Base-by-base conservation (phyloP, 2,113 vertebrate genomes). In the Candoia aspera region DNA sequence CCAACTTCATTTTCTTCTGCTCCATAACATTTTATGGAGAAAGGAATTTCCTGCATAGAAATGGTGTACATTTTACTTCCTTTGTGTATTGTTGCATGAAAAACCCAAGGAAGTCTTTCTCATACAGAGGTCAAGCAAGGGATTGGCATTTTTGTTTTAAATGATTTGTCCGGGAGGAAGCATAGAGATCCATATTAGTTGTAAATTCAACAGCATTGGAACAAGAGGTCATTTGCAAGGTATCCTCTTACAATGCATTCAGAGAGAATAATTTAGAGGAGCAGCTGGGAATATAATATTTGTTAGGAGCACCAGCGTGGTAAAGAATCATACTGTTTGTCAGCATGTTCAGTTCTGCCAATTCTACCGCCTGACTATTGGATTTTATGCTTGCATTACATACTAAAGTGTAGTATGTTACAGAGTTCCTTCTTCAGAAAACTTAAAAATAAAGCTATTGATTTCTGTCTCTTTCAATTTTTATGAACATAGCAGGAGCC, bases 1-100 rank as follows among this genome's bases (percentile, higher is more conserved):
- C 26, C n/a, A 6, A 6, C 24, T 46, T 60, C 87, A 79, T 93
- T 95, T 88, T 92, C 62, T 94, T 95, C 96, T 91, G 11, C 93
- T 94, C 90, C 60, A 94, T 93, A 73, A 90, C 90, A 84, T 87
- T 96, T 97, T 96, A 95, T 96, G 94, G 96, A 97, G 96, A 97
- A 97, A 97, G 96, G 97, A 96, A 98, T 98, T 98, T 98, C 98
- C 95, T 15, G 92, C 95, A 90, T 89, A 94, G 92, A 89, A 96
- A 96, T 94, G 79, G 92, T 19, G 26, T 91, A 95, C 93, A 87
- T 93, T 94, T 96, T 94, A 91, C 92, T 90, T 93, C n/a, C 37
- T 92, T 95, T 33, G 92, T 94, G 58, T 94, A 93, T 94, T 95
- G 95, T 33, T 95, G 94, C 95, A 95, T 94, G 92, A 86, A 95